These are phyloP conservation scores for Microcaecilia unicolor DNA, from an alignment of 2,797 vertebrate species.

Conservation along the genomic window DNA sequence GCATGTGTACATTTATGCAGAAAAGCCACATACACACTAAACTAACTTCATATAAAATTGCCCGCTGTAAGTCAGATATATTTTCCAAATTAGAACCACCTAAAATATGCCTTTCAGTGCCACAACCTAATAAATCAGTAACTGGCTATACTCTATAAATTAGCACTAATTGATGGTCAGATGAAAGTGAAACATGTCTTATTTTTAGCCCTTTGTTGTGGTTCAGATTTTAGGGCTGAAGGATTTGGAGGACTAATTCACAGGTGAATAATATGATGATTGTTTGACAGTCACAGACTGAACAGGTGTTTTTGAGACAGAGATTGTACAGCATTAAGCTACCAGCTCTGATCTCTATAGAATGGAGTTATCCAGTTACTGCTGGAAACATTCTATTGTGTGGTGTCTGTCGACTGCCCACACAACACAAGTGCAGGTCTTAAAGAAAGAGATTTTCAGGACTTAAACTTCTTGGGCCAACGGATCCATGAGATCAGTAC, in stretches of 20 bases:
- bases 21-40: no score
- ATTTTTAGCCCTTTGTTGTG: constrained; percentile 12
- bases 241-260: constrained; percentile 27
- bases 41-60: no score
- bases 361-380: constrained; percentile 36
- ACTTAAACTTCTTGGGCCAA: no score
- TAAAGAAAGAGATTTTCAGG: no score
- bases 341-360: constrained; percentile 12
- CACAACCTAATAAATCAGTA: neutral
- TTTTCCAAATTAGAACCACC: neutral
- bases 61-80: no score
- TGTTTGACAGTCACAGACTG: constrained; percentile 41
- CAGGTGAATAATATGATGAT: constrained; percentile 39
- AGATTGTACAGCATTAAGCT: constrained; percentile 23
- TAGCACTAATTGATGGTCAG: constrained; percentile 8
- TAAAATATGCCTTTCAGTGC: neutral
- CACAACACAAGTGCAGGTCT: constrained; percentile 4
- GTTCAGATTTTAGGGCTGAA: constrained; percentile 13
- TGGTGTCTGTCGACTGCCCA: constrained; percentile 5
- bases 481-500: no score
- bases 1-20: no score
- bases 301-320: constrained; percentile 40
- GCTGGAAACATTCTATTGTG: constrained; percentile 22
- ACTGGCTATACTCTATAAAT: neutral
- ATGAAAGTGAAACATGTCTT: constrained; percentile 11